A percentile compares a stretch with the other conserved stretches of the same genome.
Conservation (phyloP, 2,888 invertebrate species). For the Lymantria monacha region DNA sequence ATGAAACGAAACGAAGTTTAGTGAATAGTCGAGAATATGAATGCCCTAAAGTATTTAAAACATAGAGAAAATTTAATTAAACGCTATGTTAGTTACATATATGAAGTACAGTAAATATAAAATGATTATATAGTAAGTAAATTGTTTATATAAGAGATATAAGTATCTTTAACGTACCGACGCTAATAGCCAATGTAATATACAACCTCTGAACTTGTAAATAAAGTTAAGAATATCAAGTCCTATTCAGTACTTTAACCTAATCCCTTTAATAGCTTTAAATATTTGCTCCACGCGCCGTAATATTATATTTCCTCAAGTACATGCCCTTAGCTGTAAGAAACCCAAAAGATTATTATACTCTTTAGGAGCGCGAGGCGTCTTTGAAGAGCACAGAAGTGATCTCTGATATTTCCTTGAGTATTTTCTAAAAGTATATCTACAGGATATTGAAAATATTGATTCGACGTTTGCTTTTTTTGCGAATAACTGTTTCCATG, state of each 20-base stretch:
- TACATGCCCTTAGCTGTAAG: constrained; percentile 35
- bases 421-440: constrained; percentile 35
- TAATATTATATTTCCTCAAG: constrained; percentile 44
- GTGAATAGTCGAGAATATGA: no score
- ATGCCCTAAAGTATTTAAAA: no score
- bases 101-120: no score
- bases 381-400: constrained; percentile 33
- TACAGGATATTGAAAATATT: constrained; percentile 42
- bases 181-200: neutral
- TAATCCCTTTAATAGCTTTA: constrained; percentile 29
- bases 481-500: constrained; percentile 21
- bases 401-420: constrained; percentile 43
- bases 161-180: neutral
- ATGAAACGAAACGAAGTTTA: no score
- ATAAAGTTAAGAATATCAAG: neutral
- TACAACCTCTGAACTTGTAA: neutral
- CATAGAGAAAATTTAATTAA: no score
- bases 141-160: no score
- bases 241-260: constrained; percentile 4
- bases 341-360: constrained; percentile 38
- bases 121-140: no score
- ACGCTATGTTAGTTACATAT: no score
- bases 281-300: constrained; percentile 34
- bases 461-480: constrained; percentile 26
- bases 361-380: constrained; percentile 33